Base-by-base conservation (phyloP, 2,888 invertebrate genomes). In the Napeogenes sylphis region DNA sequence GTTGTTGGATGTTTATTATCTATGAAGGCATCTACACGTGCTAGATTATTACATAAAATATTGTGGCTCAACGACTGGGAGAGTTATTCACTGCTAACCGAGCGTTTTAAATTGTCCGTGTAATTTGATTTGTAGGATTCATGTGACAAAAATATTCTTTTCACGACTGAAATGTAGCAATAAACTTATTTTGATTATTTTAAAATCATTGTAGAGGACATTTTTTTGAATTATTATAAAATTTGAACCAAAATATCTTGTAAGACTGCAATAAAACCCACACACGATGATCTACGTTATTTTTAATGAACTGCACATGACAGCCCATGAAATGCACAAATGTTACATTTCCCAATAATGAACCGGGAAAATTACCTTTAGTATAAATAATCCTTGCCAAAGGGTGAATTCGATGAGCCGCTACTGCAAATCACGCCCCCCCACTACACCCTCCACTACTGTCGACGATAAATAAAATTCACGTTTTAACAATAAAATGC, bases 401-500 rank as follows among this genome's bases (percentile, higher is more conserved):
- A 86, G 88, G 89, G 88, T 84, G 88, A 87, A 74, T 83, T 87
- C 90, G 87, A 88, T 86, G 83, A 82, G 80, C 83, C 83, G 80
- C 81, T 81, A 86, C 87, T 84, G 89, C 90, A 90, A 90, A 90
- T 90, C 90, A 81, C 83, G 83, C 82, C 82, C 76, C 60, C 71
- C 72, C 68, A 68, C 70, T 68, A 68, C 70, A 68, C 68, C 75
- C 73, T 73, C 80, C 81, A 80, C 81, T 84, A 81, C 84, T 87
- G 90, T 90, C 87, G 86, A 79, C 88, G 81, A 90, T 90, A 90
- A 90, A 90, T 90, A 90, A 90, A 90, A 90, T 90, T 90, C 90
- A 90, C 90, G 90, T 90, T 90, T 90, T 90, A 90, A 90, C 90
- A 90, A 90, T 90, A 90, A 90, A 90, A 90, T 90, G 90, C 89